Evolutionary conservation across 2,888 invertebrate species (phyloP).

Genomic region (Leptopterna dolabrata): DNA sequence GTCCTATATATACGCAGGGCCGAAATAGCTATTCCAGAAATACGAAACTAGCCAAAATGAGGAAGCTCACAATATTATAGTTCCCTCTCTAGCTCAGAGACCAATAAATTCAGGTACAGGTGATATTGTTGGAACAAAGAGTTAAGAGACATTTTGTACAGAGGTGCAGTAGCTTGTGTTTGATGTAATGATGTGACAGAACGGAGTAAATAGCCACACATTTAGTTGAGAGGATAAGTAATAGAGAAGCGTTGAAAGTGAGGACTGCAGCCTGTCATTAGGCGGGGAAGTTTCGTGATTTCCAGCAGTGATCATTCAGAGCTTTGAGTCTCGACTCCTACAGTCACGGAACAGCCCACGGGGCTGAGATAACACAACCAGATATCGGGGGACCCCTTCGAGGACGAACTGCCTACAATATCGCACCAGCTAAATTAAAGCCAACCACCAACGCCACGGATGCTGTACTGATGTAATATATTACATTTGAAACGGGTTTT

Average conservation of each 20-base stretch:
- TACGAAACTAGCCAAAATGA: too few species aligned
- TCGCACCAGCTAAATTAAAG: neutral
- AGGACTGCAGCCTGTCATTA: neutral
- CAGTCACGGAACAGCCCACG: constrained; percentile 6
- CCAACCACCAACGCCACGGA: too few species aligned
- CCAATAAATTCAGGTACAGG: too few species aligned
- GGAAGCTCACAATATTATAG: too few species aligned
- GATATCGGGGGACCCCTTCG: neutral
- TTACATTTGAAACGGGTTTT: too few species aligned
- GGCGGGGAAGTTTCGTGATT: neutral
- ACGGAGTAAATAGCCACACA: neutral
- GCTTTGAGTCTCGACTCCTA: neutral
- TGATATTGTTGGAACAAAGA: too few species aligned
- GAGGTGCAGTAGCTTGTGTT: neutral
- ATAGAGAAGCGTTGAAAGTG: neutral
- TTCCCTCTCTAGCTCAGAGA: too few species aligned
- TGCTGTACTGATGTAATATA: too few species aligned
- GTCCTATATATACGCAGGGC: too few species aligned
- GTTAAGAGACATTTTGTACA: too few species aligned
- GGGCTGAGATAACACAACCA: neutral
- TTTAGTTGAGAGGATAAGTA: neutral
- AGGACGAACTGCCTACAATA: neutral
- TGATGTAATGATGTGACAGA: neutral
- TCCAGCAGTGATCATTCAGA: neutral
- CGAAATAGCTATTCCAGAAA: too few species aligned